These are phyloP conservation scores for Tridacna crocea DNA, from an alignment of 2,888 invertebrate species.

Conservation along the genomic window DNA sequence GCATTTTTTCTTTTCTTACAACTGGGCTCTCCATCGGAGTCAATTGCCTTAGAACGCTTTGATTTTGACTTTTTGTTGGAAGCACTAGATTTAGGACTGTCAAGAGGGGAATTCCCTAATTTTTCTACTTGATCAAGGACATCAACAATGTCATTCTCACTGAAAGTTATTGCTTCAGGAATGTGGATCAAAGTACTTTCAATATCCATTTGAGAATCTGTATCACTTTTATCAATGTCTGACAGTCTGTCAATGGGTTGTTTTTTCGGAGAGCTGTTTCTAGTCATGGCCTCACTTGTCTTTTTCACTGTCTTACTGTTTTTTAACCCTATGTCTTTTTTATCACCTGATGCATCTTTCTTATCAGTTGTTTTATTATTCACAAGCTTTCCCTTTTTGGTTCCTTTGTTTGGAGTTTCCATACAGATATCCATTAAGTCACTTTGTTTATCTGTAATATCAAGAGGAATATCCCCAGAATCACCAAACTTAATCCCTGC, in stretches of 20 bases:
- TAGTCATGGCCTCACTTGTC: slow-evolving; percentile 3
- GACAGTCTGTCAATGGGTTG: slow-evolving; percentile 8
- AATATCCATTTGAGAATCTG: slow-evolving; percentile 58
- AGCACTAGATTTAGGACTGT: slow-evolving; percentile 37
- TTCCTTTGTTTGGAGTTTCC: slow-evolving; percentile 31
- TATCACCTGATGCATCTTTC: slow-evolving; percentile 43
- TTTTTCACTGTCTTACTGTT: slow-evolving; percentile 21
- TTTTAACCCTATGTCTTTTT: slow-evolving; percentile 43
- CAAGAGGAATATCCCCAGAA: slow-evolving; percentile 29
- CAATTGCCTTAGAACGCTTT: slow-evolving; percentile 61
- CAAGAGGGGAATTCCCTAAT: slow-evolving; percentile 60
- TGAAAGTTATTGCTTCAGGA: slow-evolving; percentile 79
- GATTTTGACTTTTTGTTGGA: slow-evolving; percentile 66
- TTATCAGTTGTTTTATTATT: slow-evolving; percentile 39
- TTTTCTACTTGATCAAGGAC: slow-evolving; percentile 82
- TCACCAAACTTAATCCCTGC: slow-evolving; percentile 55
- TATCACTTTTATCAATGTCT: slow-evolving; percentile 46
- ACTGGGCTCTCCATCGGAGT: slow-evolving; percentile 61
- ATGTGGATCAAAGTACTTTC: slow-evolving; percentile 66
- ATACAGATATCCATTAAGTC: slow-evolving; percentile 36
- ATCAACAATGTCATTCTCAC: slow-evolving; percentile 77
- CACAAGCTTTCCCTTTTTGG: slow-evolving; percentile 39
- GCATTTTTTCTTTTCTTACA: slow-evolving; percentile 68
- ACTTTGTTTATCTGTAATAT: slow-evolving; percentile 20
- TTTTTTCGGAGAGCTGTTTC: slow-evolving; percentile 40